Evolutionary conservation across 2,797 vertebrate species (phyloP), one percentile per base, ranked within the genome.

Genomic region (Alca torda): DNA sequence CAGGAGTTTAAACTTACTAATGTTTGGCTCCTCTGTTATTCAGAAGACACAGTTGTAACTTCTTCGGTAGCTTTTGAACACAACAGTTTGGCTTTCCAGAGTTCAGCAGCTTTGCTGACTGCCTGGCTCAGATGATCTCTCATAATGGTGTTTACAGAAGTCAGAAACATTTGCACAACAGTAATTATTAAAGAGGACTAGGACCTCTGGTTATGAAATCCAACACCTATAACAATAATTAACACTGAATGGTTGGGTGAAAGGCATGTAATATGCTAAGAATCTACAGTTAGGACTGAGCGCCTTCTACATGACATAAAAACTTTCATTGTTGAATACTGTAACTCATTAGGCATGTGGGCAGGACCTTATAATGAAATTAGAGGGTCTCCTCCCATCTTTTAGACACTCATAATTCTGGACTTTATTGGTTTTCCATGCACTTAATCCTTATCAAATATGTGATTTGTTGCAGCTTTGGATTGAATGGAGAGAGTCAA

Each of bases 171-270:
- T 95, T 87, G 35, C 90, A 74, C 61, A 95, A 59, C 45, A 80
- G 61, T 93, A 96, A 89, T 95, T 94, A 92, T 75, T 97, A 87
- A 89, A 84, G 60, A 94, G 59, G 84, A 33, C 45, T 87, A 51
- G 83, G 82, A 96, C 46, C 65, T 89, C 50, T 50, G 91, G 48
- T 87, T 95, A 80, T 89, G 95, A 96, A 97, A 96, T 85, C 39
- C 10, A 82, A 59, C 79, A 81, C 65, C 53, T 89, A 37, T 76
- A 94, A 79, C 81, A 96, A 84, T 96, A 88, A 97, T 95, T 96
- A 97, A 91, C 84, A 45, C 16, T 74, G 75, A 88, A 70, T 85
- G 35, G 37, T 74, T 95, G 80, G 56, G 10, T 75, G 31, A 45
- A 80, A 95, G 86, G 43, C 78, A 30, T 73, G 79, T 37, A 87